Conservation (phyloP, 2,888 invertebrate genomes). For the Hedya salicella region DNA sequence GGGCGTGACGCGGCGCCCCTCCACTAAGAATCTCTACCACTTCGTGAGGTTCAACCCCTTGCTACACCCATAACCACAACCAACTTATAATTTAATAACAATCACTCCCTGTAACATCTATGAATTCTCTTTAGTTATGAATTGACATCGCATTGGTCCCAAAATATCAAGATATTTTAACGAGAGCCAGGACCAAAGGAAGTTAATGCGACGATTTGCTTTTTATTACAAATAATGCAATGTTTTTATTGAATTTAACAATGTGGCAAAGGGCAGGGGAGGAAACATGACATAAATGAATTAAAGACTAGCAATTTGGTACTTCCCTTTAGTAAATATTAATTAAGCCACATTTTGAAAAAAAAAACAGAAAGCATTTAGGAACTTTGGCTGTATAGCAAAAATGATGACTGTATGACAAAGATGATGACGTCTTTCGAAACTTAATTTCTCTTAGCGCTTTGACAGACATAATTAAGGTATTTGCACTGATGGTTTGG, state of each 20-base stretch:
- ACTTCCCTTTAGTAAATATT: too few species aligned
- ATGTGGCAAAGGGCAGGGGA: neutral
- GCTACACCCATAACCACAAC: neutral
- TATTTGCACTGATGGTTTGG: too few species aligned
- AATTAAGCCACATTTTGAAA: too few species aligned
- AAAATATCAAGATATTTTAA: conserved; percentile 22
- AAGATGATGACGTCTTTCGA: too few species aligned
- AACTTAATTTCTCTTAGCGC: too few species aligned
- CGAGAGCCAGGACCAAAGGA: conserved; percentile 51
- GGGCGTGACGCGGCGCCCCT: conserved; percentile 53
- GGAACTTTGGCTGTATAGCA: too few species aligned
- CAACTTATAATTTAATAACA: neutral
- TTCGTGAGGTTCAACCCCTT: conserved; percentile 29
- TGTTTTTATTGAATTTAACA: neutral
- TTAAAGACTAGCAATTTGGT: too few species aligned
- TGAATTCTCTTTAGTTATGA: neutral
- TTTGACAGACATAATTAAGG: too few species aligned
- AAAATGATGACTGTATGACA: too few species aligned
- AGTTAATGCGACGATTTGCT: conserved; percentile 22
- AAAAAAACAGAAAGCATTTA: too few species aligned
- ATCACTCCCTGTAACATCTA: neutral
- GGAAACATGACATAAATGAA: too few species aligned
- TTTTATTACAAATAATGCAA: neutral
- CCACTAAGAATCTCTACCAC: conserved; percentile 37
- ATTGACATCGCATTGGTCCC: conserved; percentile 60